A percentile compares a stretch with the other conserved stretches of the same genome.
These are phyloP conservation scores for Percina caprodes DNA, from an alignment of 2,113 vertebrate species.

Conservation along the genomic window DNA sequence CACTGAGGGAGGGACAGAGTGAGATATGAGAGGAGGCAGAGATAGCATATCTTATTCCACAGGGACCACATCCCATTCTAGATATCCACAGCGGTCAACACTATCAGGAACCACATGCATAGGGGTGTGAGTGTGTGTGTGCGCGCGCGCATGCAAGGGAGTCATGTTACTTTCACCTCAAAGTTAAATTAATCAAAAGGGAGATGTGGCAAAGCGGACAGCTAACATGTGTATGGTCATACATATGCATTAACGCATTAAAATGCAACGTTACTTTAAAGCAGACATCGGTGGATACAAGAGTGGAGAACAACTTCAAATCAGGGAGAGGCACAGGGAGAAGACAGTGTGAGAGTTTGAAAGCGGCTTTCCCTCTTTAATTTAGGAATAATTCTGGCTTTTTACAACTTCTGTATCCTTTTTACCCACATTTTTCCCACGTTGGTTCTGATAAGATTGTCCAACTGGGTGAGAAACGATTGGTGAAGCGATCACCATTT, in stretches of 20 bases:
- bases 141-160: conserved; percentile 7
- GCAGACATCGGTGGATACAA: neutral
- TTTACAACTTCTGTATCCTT: neutral
- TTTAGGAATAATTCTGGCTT: neutral
- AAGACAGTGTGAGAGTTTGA: neutral
- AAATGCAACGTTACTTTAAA: conserved; percentile 40
- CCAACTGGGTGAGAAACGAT: neutral
- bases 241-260: conserved; percentile 62
- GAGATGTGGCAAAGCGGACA: conserved; percentile 37
- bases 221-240: conserved; percentile 35
- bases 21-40: conserved; percentile 15
- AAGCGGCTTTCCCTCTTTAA: neutral
- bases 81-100: conserved; percentile 42
- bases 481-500: neutral
- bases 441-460: neutral
- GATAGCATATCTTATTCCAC: conserved; percentile 64
- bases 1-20: conserved; percentile 21
- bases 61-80: conserved; percentile 46
- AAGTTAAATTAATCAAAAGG: conserved; percentile 61
- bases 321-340: neutral
- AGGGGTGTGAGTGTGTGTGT: neutral
- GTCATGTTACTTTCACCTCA: conserved; percentile 50
- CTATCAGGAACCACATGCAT: conserved; percentile 45
- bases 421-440: neutral
- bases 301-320: neutral